Conservation (phyloP, 1,140 invertebrate genomes). For the Hyphantria cunea region DNA sequence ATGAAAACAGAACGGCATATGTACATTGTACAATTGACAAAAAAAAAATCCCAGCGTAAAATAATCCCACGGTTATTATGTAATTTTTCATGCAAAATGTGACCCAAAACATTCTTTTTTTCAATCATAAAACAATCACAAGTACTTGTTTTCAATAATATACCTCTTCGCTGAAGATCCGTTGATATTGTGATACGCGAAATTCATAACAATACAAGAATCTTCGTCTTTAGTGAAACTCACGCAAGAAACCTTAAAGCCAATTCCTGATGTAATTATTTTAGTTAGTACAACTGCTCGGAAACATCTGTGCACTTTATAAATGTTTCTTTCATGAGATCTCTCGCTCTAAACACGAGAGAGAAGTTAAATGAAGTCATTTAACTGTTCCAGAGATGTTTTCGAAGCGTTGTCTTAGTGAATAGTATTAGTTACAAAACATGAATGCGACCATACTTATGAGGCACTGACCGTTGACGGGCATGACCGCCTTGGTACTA, state of each 20-base stretch:
- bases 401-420: constrained; percentile 20
- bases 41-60: constrained; percentile 13
- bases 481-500: constrained; percentile 91
- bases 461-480: constrained; percentile 82
- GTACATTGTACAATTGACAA: constrained; percentile 13
- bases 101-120: constrained; percentile 16
- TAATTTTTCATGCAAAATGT: constrained; percentile 25
- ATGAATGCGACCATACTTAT: constrained; percentile 78
- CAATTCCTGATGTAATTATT: constrained; percentile 10
- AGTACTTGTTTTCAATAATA: neutral
- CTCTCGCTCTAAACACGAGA: neutral
- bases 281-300: neutral
- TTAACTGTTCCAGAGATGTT: neutral
- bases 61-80: constrained; percentile 26
- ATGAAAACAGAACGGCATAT: constrained; percentile 33
- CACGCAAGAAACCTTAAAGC: constrained; percentile 23
- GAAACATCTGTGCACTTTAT: neutral
- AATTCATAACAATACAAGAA: neutral
- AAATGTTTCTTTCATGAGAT: neutral
- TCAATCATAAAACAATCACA: constrained; percentile 22
- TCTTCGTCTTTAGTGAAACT: constrained; percentile 13
- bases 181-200: neutral
- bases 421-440: constrained; percentile 74
- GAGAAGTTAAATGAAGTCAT: too few species aligned
- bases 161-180: neutral